Percentiles rank a stretch among this genome's conserved stretches.
These are phyloP conservation scores for Sialia sialis DNA, from an alignment of 2,113 vertebrate species.

Conservation along the genomic window DNA sequence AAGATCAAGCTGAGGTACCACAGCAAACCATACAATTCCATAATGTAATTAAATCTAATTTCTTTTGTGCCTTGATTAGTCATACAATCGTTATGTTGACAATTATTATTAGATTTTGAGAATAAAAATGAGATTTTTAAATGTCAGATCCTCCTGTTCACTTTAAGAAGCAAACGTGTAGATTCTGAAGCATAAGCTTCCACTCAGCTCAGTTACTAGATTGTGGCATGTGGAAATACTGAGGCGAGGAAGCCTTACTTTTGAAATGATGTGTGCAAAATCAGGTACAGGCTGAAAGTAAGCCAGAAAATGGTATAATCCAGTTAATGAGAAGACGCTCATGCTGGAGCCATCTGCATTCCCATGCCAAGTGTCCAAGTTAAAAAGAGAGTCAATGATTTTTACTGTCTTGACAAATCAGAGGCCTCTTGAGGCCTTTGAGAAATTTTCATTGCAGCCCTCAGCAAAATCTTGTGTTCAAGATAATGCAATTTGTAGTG, in stretches of 20 bases:
- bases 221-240: neutral
- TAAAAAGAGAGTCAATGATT: neutral
- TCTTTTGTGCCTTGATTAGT: neutral
- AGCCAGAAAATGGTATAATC: neutral
- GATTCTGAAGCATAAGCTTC: neutral
- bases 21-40: neutral
- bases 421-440: neutral
- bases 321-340: neutral
- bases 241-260: neutral
- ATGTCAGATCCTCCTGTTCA: neutral
- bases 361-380: neutral
- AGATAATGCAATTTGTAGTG: neutral
- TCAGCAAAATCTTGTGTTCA: neutral
- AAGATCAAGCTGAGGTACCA: neutral
- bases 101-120: neutral
- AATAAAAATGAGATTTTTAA: neutral
- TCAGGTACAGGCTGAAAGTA: neutral
- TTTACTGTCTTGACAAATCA: neutral
- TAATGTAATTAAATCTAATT: neutral
- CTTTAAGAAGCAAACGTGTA: neutral
- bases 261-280: neutral
- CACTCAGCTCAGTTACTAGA: neutral
- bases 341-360: neutral
- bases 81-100: neutral
- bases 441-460: neutral